Conservation (phyloP, 1,140 invertebrate genomes). For the Gryon sp. region DNA sequence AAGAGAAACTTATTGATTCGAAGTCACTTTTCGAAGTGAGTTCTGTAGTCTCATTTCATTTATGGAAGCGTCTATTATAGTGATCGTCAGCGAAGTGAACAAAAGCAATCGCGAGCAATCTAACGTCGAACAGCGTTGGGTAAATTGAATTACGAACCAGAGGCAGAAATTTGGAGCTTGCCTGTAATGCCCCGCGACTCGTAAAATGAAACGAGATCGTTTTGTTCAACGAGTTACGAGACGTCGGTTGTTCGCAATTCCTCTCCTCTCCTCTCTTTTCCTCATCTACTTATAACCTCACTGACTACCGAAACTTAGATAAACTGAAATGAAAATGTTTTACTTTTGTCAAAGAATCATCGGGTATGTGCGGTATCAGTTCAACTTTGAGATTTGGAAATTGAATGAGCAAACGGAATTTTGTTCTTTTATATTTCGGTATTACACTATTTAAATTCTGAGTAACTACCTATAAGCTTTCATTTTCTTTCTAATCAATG, state of each 20-base stretch:
- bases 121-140: constrained; percentile 64
- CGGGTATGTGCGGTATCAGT: constrained; percentile 41
- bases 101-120: constrained; percentile 65
- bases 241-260: constrained; percentile 48
- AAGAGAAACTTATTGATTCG: constrained; percentile 60
- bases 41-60: constrained; percentile 63
- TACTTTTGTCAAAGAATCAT: constrained; percentile 59
- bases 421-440: no score
- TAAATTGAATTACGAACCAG: constrained; percentile 65
- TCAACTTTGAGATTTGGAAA: constrained; percentile 41
- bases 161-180: constrained; percentile 61
- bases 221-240: constrained; percentile 62
- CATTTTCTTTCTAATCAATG: no score
- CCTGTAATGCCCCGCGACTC: constrained; percentile 61
- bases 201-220: constrained; percentile 64
- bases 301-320: constrained; percentile 28
- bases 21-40: constrained; percentile 48
- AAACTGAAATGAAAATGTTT: constrained; percentile 59
- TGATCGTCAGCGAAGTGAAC: constrained; percentile 63
- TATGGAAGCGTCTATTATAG: constrained; percentile 64
- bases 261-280: no score
- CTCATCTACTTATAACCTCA: no score
- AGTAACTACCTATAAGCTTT: no score
- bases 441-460: no score
- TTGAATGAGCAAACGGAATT: constrained; percentile 26